phyloP scores from a whole-genome alignment of 2,797 vertebrate species.

The Buceros bicornis region DNA sequence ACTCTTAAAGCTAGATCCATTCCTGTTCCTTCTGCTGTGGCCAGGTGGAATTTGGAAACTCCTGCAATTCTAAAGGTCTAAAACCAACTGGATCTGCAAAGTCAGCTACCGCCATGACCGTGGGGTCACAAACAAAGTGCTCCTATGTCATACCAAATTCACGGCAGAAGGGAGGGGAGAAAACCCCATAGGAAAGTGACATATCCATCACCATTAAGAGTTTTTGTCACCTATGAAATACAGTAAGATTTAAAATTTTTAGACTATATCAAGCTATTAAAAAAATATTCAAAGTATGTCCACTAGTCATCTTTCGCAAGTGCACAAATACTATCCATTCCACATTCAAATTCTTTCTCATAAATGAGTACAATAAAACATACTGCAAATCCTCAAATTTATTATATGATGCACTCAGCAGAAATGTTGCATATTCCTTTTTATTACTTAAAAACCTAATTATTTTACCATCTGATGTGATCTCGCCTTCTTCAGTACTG shows the following conservation, averaged over 20 bases:
- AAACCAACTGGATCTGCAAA: neutral
- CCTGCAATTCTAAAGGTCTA: neutral
- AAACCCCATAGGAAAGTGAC: neutral
- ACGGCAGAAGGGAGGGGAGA: fast-evolving
- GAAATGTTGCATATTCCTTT: neutral
- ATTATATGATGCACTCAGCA: fast-evolving
- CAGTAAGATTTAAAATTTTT: neutral
- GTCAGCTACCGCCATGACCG: neutral
- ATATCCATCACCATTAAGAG: neutral
- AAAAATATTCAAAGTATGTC: neutral
- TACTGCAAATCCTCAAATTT: neutral
- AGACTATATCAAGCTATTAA: neutral
- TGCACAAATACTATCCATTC: neutral
- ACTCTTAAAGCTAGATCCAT: neutral
- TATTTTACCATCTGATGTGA: conserved; percentile 86
- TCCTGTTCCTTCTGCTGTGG: neutral
- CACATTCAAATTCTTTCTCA: neutral
- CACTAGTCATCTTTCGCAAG: neutral
- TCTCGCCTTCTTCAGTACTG: conserved; percentile 94
- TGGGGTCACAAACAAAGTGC: neutral
- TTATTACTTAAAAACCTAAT: neutral
- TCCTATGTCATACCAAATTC: neutral
- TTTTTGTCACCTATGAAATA: neutral
- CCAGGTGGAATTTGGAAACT: neutral
- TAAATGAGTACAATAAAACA: neutral